Evolutionary conservation across 2,797 vertebrate genomes (phyloP), one percentile per base, ranked within the genome.

Genomic region (Platalea minor): DNA sequence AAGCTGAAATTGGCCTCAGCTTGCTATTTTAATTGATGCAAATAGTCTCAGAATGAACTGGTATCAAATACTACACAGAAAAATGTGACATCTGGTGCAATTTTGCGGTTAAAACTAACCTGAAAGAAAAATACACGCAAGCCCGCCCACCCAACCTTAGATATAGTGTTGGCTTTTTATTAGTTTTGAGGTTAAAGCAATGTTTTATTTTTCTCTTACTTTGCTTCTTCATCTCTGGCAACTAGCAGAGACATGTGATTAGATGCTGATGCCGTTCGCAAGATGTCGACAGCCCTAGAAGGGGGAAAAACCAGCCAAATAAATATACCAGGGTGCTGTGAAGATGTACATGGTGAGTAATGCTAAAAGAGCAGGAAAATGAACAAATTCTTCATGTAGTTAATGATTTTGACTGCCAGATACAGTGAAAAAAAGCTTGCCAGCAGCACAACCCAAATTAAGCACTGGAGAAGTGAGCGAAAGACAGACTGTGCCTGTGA

Each of bases 231-330:
- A 56, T 99, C 99, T 88, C 98, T 98, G 84, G 98, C 97, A 26
- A 99, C 95, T 11, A 99, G 96, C 91, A 99, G 97, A 64, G 98
- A 98, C 98, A 99, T 98, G 96, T 98, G 98, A 90, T 98, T 99
- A 33, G 98, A 98, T 31, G 98, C 97, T 2, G 99, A 99, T 6
- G 98, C 99, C 26, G 95, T 98, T 90, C 98, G 97, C 80, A 99
- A 82, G 95, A 99, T 98, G 84, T 99, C 99, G 93, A 99, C 98
- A 33, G 99, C 99, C 97, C 99, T 99, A 81, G 21, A 80, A 84
- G 5, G 7, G n/a, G 31, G 13, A 11, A 17, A 84, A 80, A 85
- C 50, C 45, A 79, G 23, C 10, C 57, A 93, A 72, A 43, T 81
- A 88, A 93, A 67, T 73, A 81, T 1, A 91, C 1, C 35, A 60